These are phyloP conservation scores for Pagrus major DNA, from an alignment of 2,113 vertebrate species.

Conservation along the genomic window DNA sequence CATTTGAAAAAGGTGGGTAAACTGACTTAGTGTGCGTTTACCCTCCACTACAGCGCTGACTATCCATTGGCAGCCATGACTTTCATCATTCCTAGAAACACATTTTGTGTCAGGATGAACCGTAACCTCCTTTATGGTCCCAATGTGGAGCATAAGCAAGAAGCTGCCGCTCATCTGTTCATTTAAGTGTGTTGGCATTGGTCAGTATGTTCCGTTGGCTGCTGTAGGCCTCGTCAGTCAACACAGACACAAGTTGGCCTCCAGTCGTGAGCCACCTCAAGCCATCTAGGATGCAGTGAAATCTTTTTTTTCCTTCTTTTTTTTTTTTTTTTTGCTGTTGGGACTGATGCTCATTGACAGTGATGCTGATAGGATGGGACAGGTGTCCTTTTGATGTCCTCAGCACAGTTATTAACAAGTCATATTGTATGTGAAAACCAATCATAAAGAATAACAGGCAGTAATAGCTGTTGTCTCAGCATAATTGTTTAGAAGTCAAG, in stretches of 20 bases:
- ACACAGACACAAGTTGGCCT: conserved; percentile 20
- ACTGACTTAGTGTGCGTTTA: no score
- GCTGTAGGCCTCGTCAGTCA: conserved; percentile 5
- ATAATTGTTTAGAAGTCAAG: conserved; percentile 71
- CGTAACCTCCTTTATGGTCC: neutral
- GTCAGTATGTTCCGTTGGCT: neutral
- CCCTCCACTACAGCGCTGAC: no score
- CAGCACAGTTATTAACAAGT: conserved; percentile 74
- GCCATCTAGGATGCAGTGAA: conserved; percentile 32
- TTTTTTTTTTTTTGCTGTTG: conserved; percentile 11
- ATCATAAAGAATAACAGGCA: conserved; percentile 77
- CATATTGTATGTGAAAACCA: conserved; percentile 74
- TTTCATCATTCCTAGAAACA: neutral
- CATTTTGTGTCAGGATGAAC: neutral
- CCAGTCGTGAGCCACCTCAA: conserved; percentile 26
- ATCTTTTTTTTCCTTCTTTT: neutral
- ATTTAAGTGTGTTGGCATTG: neutral
- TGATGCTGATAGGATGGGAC: conserved; percentile 70
- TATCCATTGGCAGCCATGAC: neutral
- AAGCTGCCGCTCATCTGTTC: conserved; percentile 10
- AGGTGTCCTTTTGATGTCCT: conserved; percentile 79
- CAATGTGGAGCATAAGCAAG: neutral
- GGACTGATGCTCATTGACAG: conserved; percentile 70
- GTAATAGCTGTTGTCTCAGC: conserved; percentile 77
- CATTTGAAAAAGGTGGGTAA: no score